Percentiles rank a stretch among this genome's conserved stretches.
Conservation (phyloP, 1,140 invertebrate genomes). For the Cylas formicarius region DNA sequence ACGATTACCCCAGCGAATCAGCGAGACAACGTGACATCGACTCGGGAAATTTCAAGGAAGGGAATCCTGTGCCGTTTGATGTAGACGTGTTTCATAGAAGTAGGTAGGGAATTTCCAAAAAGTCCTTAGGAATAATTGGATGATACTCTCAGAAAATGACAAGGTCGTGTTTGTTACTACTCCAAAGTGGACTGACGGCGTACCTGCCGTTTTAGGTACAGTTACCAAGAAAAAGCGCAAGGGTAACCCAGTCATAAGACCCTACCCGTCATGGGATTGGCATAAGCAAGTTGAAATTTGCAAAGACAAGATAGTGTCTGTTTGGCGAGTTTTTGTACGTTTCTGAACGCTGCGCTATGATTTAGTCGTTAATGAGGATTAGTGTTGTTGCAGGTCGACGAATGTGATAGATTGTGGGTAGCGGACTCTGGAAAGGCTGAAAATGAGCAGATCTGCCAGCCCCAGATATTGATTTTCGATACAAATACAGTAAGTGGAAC, state of each 20-base stretch:
- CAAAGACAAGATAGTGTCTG: slow-evolving; percentile 45
- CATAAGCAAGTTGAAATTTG: slow-evolving; percentile 38
- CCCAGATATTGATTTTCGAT: no score
- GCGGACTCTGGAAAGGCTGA: no score
- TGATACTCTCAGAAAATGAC: neutral
- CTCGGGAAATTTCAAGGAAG: slow-evolving; percentile 51
- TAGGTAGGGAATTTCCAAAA: slow-evolving; percentile 33
- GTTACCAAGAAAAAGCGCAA: slow-evolving; percentile 45
- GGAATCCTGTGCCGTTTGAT: slow-evolving; percentile 60
- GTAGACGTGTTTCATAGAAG: slow-evolving; percentile 60
- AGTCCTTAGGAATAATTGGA: neutral
- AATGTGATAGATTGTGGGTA: no score
- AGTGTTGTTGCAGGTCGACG: no score
- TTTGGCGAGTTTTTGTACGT: slow-evolving; percentile 52
- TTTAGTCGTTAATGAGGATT: no score
- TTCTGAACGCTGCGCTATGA: no score
- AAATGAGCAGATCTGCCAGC: no score
- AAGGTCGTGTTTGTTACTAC: slow-evolving; percentile 56
- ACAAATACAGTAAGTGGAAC: no score
- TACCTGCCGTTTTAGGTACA: slow-evolving; percentile 60
- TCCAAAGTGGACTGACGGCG: slow-evolving; percentile 63
- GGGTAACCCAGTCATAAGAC: slow-evolving; percentile 47
- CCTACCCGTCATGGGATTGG: slow-evolving; percentile 49
- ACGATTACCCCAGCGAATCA: slow-evolving; percentile 42
- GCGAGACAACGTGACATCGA: slow-evolving; percentile 48